phyloP scores from a whole-genome alignment of 1,140 invertebrate genomes.

The Sycobia sp. region DNA sequence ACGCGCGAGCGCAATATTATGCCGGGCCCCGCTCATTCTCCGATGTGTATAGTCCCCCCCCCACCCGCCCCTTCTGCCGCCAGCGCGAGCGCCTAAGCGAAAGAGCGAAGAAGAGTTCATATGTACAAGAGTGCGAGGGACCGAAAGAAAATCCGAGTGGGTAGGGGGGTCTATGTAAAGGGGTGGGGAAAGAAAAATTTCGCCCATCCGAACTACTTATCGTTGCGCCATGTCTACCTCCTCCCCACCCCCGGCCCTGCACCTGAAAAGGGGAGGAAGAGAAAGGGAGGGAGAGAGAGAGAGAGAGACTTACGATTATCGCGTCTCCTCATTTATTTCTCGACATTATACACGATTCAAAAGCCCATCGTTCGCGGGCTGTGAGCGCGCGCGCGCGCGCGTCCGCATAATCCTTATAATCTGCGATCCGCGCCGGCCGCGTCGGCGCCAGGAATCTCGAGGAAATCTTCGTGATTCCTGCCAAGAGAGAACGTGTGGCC shows the following conservation, averaged over 20 bases:
- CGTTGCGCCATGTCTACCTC: neutral
- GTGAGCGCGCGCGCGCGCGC: no score
- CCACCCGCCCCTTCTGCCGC: neutral
- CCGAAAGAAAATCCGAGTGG: neutral
- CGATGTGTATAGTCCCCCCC: no score
- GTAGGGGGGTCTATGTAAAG: neutral
- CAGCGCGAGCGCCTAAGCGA: neutral
- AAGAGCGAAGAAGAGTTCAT: neutral
- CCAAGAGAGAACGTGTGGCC: no score
- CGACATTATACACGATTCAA: constrained; percentile 15
- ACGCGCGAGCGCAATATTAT: constrained; percentile 39
- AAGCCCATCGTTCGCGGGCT: constrained; percentile 16
- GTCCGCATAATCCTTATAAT: constrained; percentile 20
- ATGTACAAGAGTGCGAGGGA: neutral
- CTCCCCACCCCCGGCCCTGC: no score
- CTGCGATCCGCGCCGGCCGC: constrained; percentile 1
- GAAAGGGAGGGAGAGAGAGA: constrained; percentile 2
- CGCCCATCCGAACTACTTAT: constrained; percentile 22
- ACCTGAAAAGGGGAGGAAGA: no score
- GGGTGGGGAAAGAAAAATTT: constrained; percentile 15
- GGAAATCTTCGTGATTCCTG: constrained; percentile 11
- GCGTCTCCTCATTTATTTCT: constrained; percentile 29
- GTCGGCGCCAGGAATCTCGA: neutral
- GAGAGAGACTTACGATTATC: constrained; percentile 30
- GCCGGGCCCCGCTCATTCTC: no score